A percentile compares a stretch with the other conserved stretches of the same genome.
Evolutionary conservation across 2,797 vertebrate species (phyloP).

Genomic region (Tarsius wallacei): DNA sequence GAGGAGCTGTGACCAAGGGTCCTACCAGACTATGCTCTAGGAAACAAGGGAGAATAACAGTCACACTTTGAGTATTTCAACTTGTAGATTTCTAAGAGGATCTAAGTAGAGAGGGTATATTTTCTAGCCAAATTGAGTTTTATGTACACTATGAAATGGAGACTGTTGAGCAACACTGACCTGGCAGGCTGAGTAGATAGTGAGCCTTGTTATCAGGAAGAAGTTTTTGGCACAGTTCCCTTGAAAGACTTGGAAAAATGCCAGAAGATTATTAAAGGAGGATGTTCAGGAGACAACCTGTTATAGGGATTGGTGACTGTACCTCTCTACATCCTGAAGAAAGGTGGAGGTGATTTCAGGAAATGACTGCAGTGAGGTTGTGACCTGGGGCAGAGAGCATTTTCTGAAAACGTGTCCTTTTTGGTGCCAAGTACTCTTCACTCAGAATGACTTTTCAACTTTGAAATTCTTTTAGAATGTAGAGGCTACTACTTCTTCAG

Average conservation of each 20-base stretch:
- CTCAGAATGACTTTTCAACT: conserved; percentile 2
- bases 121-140: conserved; percentile 43
- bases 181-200: background rate
- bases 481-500: background rate
- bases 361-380: background rate
- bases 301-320: background rate
- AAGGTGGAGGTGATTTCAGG: background rate
- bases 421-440: conserved; percentile 15
- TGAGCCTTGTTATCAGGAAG: conserved; percentile 67
- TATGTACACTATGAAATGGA: conserved; percentile 29
- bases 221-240: conserved; percentile 51
- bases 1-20: background rate
- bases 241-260: conserved; percentile 51
- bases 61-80: background rate
- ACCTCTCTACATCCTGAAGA: background rate
- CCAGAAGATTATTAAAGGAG: conserved; percentile 60
- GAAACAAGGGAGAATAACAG: background rate
- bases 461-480: background rate
- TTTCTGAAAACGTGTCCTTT: background rate
- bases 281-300: conserved; percentile 36
- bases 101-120: background rate
- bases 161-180: background rate
- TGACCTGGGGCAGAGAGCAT: background rate
- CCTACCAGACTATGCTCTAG: background rate
- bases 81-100: background rate